These are phyloP conservation scores for Solea senegalensis DNA, from an alignment of 2,113 vertebrate species.

Conservation along the genomic window DNA sequence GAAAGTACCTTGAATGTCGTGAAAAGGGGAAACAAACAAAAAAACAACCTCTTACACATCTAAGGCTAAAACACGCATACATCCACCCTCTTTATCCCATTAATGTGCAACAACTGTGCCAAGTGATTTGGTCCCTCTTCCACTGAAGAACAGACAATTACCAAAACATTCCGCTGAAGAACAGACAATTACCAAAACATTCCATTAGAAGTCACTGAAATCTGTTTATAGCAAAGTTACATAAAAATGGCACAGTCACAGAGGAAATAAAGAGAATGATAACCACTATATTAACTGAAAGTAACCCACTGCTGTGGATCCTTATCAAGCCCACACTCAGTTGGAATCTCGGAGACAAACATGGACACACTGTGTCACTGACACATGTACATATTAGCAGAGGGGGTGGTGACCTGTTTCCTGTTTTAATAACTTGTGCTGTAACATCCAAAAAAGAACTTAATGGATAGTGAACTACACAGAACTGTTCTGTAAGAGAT, in stretches of 20 bases:
- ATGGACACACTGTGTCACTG: slow-evolving; percentile 45
- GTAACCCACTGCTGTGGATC: slow-evolving; percentile 22
- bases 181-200: slow-evolving; percentile 69
- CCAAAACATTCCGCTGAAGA: slow-evolving; percentile 57
- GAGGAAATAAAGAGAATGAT: slow-evolving; percentile 62
- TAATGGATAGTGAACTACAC: slow-evolving; percentile 72
- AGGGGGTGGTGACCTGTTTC: slow-evolving; percentile 46
- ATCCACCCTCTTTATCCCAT: slow-evolving; percentile 39
- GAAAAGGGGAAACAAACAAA: neutral
- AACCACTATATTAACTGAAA: slow-evolving; percentile 41
- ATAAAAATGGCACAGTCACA: slow-evolving; percentile 78
- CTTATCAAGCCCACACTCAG: slow-evolving; percentile 41
- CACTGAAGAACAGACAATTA: slow-evolving; percentile 63
- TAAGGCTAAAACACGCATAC: slow-evolving; percentile 52
- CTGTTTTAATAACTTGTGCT: slow-evolving; percentile 68
- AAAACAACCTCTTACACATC: slow-evolving; percentile 47
- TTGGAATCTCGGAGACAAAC: slow-evolving; percentile 38
- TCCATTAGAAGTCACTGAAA: slow-evolving; percentile 59
- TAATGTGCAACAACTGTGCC: slow-evolving; percentile 66
- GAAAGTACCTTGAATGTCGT: slow-evolving; percentile 43
- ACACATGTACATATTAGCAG: slow-evolving; percentile 49
- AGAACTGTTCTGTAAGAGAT: slow-evolving; percentile 81
- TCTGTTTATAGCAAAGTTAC: slow-evolving; percentile 68
- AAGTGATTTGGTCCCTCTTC: slow-evolving; percentile 76
- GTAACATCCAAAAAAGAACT: slow-evolving; percentile 76